Evolutionary conservation across 2,113 vertebrate species (phyloP).

Genomic region (Chunga burmeisteri): DNA sequence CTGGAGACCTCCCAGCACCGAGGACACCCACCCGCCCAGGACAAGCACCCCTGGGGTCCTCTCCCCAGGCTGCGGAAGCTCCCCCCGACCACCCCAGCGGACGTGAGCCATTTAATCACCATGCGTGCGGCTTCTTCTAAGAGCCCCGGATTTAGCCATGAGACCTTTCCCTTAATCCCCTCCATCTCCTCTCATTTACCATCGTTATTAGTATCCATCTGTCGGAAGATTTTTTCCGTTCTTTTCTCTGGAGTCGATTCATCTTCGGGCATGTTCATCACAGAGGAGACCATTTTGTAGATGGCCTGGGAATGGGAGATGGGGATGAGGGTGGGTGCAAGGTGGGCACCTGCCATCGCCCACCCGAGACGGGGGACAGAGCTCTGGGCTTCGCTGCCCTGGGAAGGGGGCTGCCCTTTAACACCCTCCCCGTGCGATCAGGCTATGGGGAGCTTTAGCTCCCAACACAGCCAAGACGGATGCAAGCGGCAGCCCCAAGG

Average conservation of each 20-base stretch:
- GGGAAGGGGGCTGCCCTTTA: fast-evolving
- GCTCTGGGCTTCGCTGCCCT: background rate
- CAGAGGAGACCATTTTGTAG: slow-evolving; percentile 99
- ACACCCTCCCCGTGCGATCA: fast-evolving
- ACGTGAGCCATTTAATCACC: slow-evolving; percentile 25
- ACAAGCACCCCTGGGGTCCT: background rate
- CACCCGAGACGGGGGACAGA: fast-evolving
- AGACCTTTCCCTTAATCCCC: slow-evolving; percentile 58
- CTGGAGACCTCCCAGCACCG: fast-evolving
- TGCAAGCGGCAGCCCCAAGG: background rate
- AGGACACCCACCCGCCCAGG: fast-evolving
- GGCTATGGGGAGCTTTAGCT: background rate
- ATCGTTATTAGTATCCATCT: slow-evolving; percentile 99
- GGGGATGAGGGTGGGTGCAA: background rate
- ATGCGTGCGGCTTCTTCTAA: background rate
- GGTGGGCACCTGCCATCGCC: background rate
- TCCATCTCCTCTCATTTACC: slow-evolving; percentile 78
- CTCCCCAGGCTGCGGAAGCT: background rate
- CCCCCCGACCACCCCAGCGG: fast-evolving
- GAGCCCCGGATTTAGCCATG: slow-evolving; percentile 40
- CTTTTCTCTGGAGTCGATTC: slow-evolving; percentile 98
- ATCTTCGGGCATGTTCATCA: slow-evolving; percentile 99
- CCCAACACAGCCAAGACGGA: background rate
- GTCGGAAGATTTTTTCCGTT: slow-evolving; percentile 99
- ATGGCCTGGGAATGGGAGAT: slow-evolving; percentile 82